phyloP scores from a whole-genome alignment of 2,113 vertebrate species.

The Bufo gargarizans region DNA sequence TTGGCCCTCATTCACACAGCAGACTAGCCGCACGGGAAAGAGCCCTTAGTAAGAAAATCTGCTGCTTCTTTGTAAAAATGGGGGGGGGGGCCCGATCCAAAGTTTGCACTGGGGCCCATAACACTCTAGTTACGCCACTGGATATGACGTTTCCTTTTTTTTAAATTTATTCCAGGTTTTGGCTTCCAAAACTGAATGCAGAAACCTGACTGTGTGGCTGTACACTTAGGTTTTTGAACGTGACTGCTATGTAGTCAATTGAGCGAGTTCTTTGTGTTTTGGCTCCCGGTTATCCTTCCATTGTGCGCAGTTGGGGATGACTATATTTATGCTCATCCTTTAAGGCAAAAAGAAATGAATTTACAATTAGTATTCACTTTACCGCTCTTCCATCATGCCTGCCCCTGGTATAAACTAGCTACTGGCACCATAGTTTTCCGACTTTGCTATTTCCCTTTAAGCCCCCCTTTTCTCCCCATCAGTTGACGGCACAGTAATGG shows the following conservation, averaged over 20 bases:
- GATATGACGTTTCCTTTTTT: no score
- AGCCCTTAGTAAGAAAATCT: no score
- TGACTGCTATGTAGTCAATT: neutral
- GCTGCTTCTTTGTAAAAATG: no score
- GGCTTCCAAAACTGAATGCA: no score
- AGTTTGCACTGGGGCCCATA: no score
- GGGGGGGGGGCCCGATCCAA: no score
- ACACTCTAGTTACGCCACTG: no score
- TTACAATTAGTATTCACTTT: neutral
- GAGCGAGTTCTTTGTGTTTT: neutral
- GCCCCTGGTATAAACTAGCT: neutral
- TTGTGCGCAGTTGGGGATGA: neutral
- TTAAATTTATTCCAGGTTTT: no score
- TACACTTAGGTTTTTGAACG: neutral
- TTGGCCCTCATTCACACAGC: no score
- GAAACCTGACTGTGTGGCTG: no score
- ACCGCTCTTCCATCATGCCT: neutral
- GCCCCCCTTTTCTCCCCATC: neutral
- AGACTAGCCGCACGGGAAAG: no score
- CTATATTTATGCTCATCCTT: neutral
- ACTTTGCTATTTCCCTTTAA: neutral
- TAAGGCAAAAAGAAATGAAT: conserved; percentile 9
- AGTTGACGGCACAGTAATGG: neutral
- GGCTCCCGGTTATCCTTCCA: neutral
- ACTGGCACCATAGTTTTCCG: no score